Evolutionary conservation across 2,888 invertebrate species (phyloP).

Genomic region (Apamea sordens): DNA sequence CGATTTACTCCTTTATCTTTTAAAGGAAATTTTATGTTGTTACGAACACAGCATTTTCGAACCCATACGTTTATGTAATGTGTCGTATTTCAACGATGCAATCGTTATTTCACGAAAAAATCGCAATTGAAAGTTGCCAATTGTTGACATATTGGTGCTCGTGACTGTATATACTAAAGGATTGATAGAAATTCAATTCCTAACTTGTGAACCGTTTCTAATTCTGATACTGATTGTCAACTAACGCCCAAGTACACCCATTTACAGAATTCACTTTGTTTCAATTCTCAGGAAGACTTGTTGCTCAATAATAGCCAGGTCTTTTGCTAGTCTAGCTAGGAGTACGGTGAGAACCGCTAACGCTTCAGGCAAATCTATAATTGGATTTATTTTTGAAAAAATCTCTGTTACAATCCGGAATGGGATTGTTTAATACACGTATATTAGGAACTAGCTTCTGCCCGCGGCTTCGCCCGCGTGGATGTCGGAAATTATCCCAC

Average conservation of each 20-base stretch:
- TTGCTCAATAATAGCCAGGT: slow-evolving; percentile 17
- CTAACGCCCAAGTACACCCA: background rate
- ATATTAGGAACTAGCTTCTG: too few species aligned
- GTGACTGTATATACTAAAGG: too few species aligned
- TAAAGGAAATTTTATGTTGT: too few species aligned
- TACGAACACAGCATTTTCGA: too few species aligned
- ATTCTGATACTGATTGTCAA: background rate
- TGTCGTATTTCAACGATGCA: too few species aligned
- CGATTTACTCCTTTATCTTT: too few species aligned
- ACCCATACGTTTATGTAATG: too few species aligned
- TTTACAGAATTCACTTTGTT: slow-evolving; percentile 5
- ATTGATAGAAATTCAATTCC: background rate
- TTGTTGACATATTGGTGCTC: too few species aligned
- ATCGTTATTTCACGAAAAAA: too few species aligned
- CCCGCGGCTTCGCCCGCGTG: too few species aligned
- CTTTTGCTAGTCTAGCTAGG: background rate
- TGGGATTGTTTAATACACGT: slow-evolving; percentile 4
- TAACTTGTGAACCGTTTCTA: background rate
- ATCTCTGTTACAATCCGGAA: background rate
- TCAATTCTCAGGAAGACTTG: slow-evolving; percentile 24
- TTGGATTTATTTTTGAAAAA: slow-evolving; percentile 51
- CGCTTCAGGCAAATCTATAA: slow-evolving; percentile 46
- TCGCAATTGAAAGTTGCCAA: too few species aligned
- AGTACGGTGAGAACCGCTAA: slow-evolving; percentile 15
- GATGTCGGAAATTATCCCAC: too few species aligned